A percentile compares a stretch with the other conserved stretches of the same genome.
phyloP scores from a whole-genome alignment of 2,888 invertebrate species.

The Teinopalpus imperialis region DNA sequence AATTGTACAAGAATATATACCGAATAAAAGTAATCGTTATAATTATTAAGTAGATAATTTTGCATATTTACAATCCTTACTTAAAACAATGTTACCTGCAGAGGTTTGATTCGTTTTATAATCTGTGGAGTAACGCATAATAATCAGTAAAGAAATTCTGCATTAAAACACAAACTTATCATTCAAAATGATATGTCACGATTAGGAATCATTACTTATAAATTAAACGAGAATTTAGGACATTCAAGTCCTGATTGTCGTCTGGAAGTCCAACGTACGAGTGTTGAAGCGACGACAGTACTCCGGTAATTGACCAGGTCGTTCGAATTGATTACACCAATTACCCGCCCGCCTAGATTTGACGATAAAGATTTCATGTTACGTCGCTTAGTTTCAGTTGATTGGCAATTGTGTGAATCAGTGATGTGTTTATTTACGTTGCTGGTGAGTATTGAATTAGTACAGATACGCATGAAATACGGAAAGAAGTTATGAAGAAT shows the following conservation, averaged over 20 bases:
- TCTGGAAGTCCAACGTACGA: conserved; percentile 23
- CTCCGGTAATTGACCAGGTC: conserved; percentile 36
- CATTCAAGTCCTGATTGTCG: conserved; percentile 29
- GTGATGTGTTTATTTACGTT: background rate
- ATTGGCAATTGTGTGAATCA: background rate
- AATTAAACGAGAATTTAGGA: conserved; percentile 15
- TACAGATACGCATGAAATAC: too few species aligned
- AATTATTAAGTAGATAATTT: too few species aligned
- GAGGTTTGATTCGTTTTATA: too few species aligned
- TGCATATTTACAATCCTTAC: too few species aligned
- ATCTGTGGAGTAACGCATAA: too few species aligned
- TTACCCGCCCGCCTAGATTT: conserved; percentile 10
- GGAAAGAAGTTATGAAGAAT: too few species aligned
- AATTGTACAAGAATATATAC: too few species aligned
- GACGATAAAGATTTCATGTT: conserved; percentile 10
- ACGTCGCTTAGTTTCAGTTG: background rate
- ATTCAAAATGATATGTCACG: background rate
- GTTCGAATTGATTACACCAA: conserved; percentile 38
- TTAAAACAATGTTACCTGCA: too few species aligned
- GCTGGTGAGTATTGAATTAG: too few species aligned
- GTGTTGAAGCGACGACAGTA: conserved; percentile 31
- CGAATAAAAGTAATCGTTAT: too few species aligned
- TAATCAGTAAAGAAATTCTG: too few species aligned
- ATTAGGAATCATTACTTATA: background rate
- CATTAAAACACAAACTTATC: too few species aligned